phyloP scores from a whole-genome alignment of 2,113 vertebrate species.

The Pelobates fuscus region DNA sequence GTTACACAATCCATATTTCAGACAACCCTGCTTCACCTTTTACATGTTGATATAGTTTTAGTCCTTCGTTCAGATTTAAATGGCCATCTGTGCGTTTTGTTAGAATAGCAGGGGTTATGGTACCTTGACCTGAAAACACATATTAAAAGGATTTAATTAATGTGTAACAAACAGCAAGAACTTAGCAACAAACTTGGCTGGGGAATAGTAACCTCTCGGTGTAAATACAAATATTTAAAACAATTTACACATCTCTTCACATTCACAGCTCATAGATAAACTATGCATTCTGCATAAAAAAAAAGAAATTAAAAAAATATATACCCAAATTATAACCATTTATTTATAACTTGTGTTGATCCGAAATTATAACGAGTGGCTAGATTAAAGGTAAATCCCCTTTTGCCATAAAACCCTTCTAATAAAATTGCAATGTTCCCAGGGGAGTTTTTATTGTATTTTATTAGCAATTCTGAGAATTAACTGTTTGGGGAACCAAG shows the following conservation, averaged over 20 bases:
- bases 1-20: background rate
- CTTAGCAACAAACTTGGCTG: background rate
- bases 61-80: background rate
- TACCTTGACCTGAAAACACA: constrained; percentile 22
- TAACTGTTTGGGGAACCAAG: constrained; percentile 12
- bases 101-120: background rate
- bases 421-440: constrained; percentile 6
- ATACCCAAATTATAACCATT: too few relatives aligned
- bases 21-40: background rate
- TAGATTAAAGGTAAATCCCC: constrained; percentile 9
- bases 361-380: background rate
- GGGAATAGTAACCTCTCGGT: background rate
- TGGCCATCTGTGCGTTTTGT: background rate
- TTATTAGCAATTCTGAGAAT: constrained; percentile 30
- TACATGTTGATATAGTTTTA: background rate
- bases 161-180: constrained; percentile 26
- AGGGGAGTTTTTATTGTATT: constrained; percentile 21
- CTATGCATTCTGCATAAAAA: too few relatives aligned
- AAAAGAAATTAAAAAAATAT: too few relatives aligned
- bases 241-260: too few relatives aligned
- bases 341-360: background rate
- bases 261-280: too few relatives aligned
- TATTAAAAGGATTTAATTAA: constrained; percentile 36
- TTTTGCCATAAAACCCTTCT: background rate
- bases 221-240: background rate